These are phyloP conservation scores for Tortricodes alternella DNA, from an alignment of 2,888 invertebrate species.

Conservation along the genomic window DNA sequence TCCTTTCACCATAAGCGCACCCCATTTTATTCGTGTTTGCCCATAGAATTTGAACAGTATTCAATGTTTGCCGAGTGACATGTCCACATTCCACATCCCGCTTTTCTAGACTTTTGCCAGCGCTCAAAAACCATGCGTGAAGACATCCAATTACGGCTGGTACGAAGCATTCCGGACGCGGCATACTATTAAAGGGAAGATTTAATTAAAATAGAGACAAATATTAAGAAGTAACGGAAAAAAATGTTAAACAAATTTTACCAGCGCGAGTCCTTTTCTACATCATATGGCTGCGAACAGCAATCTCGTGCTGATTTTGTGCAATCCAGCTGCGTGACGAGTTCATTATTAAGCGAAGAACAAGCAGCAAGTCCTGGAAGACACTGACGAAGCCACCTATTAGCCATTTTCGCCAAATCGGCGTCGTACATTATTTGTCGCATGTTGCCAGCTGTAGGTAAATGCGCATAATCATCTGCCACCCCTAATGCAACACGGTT, in stretches of 20 bases:
- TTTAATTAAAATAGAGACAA: slow-evolving; percentile 3
- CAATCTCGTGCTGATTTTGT: slow-evolving; percentile 62
- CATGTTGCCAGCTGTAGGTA: slow-evolving; percentile 70
- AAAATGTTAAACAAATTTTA: background rate
- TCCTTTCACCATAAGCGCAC: slow-evolving; percentile 59
- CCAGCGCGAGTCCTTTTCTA: slow-evolving; percentile 49
- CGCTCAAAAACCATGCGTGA: slow-evolving; percentile 66
- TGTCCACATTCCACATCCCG: slow-evolving; percentile 66
- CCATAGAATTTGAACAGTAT: slow-evolving; percentile 68
- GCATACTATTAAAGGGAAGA: slow-evolving; percentile 51
- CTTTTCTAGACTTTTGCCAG: slow-evolving; percentile 47
- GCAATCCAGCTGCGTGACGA: slow-evolving; percentile 68
- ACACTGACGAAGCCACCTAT: slow-evolving; percentile 68
- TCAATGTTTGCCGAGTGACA: slow-evolving; percentile 51
- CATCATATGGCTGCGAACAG: slow-evolving; percentile 45
- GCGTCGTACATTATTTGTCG: slow-evolving; percentile 67
- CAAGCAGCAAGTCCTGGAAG: slow-evolving; percentile 69
- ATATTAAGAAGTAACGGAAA: background rate
- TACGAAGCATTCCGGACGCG: slow-evolving; percentile 63
- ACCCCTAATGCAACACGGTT: slow-evolving; percentile 64
- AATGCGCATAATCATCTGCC: slow-evolving; percentile 52
- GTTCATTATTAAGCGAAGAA: slow-evolving; percentile 59
- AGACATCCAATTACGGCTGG: slow-evolving; percentile 65
- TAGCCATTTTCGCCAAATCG: slow-evolving; percentile 66
- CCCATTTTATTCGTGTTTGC: slow-evolving; percentile 68